These are phyloP conservation scores for Burhinus oedicnemus DNA, from an alignment of 2,113 vertebrate species.

Conservation along the genomic window DNA sequence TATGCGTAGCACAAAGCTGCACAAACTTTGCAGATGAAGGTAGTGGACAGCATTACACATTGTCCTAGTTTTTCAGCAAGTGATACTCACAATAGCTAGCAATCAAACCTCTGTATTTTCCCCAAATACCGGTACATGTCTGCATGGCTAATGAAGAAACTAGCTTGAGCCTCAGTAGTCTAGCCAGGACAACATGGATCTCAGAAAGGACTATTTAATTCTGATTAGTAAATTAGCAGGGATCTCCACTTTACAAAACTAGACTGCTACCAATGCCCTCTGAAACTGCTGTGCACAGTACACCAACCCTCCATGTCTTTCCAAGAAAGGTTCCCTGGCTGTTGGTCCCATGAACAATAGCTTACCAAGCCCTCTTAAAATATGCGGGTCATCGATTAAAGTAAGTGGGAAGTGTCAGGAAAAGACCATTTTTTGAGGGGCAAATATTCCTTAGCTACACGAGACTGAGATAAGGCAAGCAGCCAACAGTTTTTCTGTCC, in stretches of 20 bases:
- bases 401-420: neutral
- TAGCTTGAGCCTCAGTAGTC: neutral
- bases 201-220: neutral
- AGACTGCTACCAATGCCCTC: neutral
- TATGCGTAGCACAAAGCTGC: neutral
- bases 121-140: neutral
- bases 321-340: neutral
- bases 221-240: neutral
- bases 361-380: neutral
- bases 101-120: neutral
- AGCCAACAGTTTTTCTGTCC: neutral
- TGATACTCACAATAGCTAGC: neutral
- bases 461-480: neutral
- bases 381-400: accelerated
- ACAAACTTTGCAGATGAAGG: neutral
- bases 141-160: neutral
- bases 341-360: neutral
- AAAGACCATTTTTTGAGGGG: neutral
- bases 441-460: neutral
- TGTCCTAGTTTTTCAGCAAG: neutral
- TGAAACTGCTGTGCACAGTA: neutral
- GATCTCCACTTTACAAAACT: neutral
- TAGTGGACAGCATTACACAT: neutral
- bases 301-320: neutral
- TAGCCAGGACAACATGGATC: neutral